phyloP scores from a whole-genome alignment of 2,113 vertebrate species.

The Silurus meridionalis region DNA sequence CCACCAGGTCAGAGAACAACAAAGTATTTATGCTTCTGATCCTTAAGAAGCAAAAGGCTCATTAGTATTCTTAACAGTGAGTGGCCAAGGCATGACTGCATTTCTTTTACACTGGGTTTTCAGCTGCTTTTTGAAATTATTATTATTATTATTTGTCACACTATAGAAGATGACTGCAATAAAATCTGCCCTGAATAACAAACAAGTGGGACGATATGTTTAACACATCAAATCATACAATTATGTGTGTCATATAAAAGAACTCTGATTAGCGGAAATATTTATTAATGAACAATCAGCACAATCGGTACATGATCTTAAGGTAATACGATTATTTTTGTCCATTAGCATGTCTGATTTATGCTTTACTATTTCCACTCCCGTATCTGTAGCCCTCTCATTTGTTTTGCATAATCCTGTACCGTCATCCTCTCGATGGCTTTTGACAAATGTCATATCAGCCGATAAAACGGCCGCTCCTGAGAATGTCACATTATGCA shows the following conservation, averaged over 20 bases:
- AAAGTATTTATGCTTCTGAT: not conserved
- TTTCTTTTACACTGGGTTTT: too few relatives aligned
- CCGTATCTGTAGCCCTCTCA: not conserved
- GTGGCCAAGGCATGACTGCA: not conserved
- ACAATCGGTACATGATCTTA: not conserved
- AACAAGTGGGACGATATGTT: not conserved
- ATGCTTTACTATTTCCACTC: not conserved
- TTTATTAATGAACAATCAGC: not conserved
- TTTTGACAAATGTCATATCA: slow-evolving; percentile 12
- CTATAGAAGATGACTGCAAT: too few relatives aligned
- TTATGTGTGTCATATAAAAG: not conserved
- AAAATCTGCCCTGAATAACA: not conserved
- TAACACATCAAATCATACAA: not conserved
- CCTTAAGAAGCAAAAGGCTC: not conserved
- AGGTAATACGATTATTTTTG: not conserved
- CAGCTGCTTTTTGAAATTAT: too few relatives aligned
- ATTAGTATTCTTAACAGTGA: not conserved
- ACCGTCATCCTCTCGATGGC: not conserved
- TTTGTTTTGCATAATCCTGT: not conserved
- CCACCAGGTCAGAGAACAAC: slow-evolving; percentile 18
- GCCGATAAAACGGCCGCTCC: not conserved
- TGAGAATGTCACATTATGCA: slow-evolving; percentile 8
- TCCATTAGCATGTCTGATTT: not conserved
- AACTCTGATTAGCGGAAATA: not conserved
- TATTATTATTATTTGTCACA: too few relatives aligned